phyloP scores from a whole-genome alignment of 2,888 invertebrate species.

The Lypha dubia region DNA sequence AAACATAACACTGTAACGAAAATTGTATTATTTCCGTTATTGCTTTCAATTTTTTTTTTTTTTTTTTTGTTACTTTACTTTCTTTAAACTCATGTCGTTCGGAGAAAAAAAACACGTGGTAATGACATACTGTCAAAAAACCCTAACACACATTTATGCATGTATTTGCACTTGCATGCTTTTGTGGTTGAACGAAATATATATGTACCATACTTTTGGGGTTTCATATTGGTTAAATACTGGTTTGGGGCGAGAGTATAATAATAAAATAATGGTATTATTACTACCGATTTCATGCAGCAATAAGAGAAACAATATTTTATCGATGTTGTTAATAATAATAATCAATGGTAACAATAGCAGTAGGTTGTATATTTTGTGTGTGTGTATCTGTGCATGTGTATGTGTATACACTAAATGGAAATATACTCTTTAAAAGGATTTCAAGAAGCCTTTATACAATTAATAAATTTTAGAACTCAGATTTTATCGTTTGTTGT shows the following conservation, averaged over 20 bases:
- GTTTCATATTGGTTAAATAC: neutral
- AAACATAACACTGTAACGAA: neutral
- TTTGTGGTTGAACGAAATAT: conserved; percentile 11
- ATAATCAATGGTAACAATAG: too few species aligned
- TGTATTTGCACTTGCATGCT: neutral
- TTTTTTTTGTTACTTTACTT: too few species aligned
- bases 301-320: conserved; percentile 21
- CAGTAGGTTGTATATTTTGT: too few species aligned
- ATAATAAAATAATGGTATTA: conserved; percentile 47
- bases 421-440: too few species aligned
- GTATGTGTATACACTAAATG: too few species aligned
- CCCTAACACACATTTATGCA: neutral
- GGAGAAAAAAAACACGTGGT: neutral
- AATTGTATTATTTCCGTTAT: conserved; percentile 64
- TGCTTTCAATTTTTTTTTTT: conserved; percentile 16
- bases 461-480: too few species aligned
- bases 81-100: conserved; percentile 1
- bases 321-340: conserved; percentile 19
- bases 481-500: too few species aligned
- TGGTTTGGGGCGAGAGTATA: neutral
- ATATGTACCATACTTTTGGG: conserved; percentile 37
- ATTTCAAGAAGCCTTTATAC: too few species aligned
- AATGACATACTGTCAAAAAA: neutral
- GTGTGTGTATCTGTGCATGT: too few species aligned
- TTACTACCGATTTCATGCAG: conserved; percentile 29